Evolutionary conservation across 37 sponge, comb jelly and placozoan genomes (phyloP), one percentile per base, ranked within the genome.

Genomic region (Tethya wilhelma): DNA sequence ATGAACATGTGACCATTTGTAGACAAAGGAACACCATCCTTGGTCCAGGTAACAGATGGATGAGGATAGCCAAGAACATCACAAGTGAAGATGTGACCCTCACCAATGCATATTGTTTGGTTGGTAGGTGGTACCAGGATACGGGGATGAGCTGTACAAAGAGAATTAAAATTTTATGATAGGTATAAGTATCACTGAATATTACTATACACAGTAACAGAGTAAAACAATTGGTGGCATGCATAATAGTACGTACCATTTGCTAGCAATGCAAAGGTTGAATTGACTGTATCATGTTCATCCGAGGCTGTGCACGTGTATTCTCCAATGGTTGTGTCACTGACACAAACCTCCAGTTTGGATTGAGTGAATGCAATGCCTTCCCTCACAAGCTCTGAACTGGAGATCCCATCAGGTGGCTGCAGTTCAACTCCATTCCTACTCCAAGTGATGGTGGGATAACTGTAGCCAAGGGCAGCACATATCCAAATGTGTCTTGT

Each of bases 21-120:
- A 20, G 5, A 20, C 37, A 69, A 43, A 41, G 8, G 53, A 20
- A 1, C 5, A n/a, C 74, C 56, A 45, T 84, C 84, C 55, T 84
- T 84, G 59, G 39, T 57, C 84, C 84, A 84, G 31, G 44, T 55
- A 62, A 84, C 66, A 0, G 17, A 4, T 36, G 84, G 75, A 19
- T 23, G 30, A 14, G 77, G 76, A 38, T 56, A 26, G 31, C 75
- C 77, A 5, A 2, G 6, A 17, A 59, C 84, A 26, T 1, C 38
- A 55, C 84, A 84, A 4, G 67, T 65, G 34, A 19, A 59, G 62
- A 59, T 7, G 4, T 6, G 28, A 59, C 20, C 23, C 23, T 59
- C 28, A 59, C 4, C 62, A 29, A 59, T 19, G 7, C 28, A 8
- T 59, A 59, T 23, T 59, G 28, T 23, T 37, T 20, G 6, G 66